A percentile compares a stretch with the other conserved stretches of the same genome.
Evolutionary conservation across 2,888 invertebrate species (phyloP).

Genomic region (Chaetogeoica ovagalla): DNA sequence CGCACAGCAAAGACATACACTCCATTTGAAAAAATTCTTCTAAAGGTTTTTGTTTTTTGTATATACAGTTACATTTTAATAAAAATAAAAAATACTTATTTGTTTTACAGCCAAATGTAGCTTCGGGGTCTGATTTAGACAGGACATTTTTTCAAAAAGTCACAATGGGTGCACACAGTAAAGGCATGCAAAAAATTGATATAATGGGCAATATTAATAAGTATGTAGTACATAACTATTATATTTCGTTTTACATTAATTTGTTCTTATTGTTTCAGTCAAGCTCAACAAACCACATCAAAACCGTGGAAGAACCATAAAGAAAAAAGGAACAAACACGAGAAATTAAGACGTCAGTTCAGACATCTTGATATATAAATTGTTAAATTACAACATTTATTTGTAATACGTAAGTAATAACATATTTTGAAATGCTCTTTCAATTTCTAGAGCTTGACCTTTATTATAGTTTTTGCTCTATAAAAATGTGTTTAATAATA

Average conservation of each 20-base stretch:
- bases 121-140: slow-evolving; percentile 67
- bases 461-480: background rate
- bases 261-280: slow-evolving; percentile 21
- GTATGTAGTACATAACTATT: slow-evolving; percentile 7
- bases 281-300: slow-evolving; percentile 34
- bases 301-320: slow-evolving; percentile 85
- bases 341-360: slow-evolving; percentile 86
- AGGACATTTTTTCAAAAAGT: slow-evolving; percentile 65
- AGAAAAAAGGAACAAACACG: slow-evolving; percentile 85
- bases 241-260: background rate
- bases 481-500: background rate
- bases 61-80: background rate
- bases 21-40: slow-evolving; percentile 58
- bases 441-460: too few relatives aligned
- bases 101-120: slow-evolving; percentile 57
- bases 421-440: too few relatives aligned
- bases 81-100: background rate
- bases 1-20: slow-evolving; percentile 62
- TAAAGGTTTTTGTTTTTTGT: slow-evolving; percentile 27
- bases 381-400: background rate
- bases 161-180: slow-evolving; percentile 61
- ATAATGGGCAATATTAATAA: slow-evolving; percentile 54
- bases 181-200: slow-evolving; percentile 59
- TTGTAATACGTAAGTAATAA: slow-evolving; percentile 33
- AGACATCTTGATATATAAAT: slow-evolving; percentile 78